Percentiles rank a stretch among this genome's conserved stretches.
Conservation (phyloP, 2,797 vertebrate species). For the Nyctibius grandis region DNA sequence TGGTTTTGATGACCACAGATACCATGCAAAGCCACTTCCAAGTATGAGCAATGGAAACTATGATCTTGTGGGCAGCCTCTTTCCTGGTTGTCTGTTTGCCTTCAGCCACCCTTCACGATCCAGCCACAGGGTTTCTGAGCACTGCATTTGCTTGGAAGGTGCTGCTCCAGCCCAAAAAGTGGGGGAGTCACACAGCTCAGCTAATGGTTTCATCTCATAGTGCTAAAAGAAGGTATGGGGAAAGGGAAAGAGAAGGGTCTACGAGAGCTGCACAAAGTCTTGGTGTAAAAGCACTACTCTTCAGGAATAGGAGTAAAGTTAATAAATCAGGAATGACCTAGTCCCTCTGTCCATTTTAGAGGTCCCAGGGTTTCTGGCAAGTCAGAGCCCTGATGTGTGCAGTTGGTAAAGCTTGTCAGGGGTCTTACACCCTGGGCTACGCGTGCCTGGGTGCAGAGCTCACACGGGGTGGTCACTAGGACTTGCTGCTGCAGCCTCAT, state of each 20-base stretch:
- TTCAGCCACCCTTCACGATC: not conserved
- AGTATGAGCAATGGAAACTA: not conserved
- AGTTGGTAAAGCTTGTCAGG: not conserved
- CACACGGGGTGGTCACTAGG: fast-evolving
- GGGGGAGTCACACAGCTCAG: not conserved
- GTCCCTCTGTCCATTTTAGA: not conserved
- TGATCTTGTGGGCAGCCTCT: not conserved
- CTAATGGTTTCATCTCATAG: not conserved
- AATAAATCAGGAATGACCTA: not conserved
- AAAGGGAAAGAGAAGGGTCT: not conserved
- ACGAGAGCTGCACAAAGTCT: not conserved
- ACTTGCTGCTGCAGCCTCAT: not conserved
- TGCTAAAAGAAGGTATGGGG: not conserved
- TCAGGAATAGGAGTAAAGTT: not conserved
- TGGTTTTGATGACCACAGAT: not conserved
- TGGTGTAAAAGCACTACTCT: not conserved
- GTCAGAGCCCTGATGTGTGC: not conserved
- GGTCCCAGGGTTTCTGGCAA: not conserved
- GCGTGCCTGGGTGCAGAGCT: not conserved
- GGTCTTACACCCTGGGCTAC: not conserved
- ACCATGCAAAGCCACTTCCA: not conserved
- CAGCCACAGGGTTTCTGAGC: not conserved
- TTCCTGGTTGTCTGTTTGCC: not conserved
- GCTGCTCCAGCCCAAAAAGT: not conserved
- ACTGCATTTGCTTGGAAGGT: not conserved